Evolutionary conservation across 2,113 vertebrate species (phyloP), one percentile per base, ranked within the genome.

Genomic region (Epinephelus moara): DNA sequence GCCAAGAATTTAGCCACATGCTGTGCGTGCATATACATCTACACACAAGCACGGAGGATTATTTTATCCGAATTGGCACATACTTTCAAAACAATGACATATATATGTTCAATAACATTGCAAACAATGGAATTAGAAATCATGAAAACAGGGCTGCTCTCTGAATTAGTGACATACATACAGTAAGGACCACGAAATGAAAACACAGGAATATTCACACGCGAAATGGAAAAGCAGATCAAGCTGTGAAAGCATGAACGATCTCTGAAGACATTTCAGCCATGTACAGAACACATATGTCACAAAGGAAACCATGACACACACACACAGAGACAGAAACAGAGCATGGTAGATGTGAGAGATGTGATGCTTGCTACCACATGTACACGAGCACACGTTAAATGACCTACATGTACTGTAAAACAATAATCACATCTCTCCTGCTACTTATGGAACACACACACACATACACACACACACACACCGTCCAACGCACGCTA

Each of bases 341-440:
- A 68, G 68, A 47, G 40, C 37, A 27, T 4, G 19, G 15, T 59
- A 6, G 37, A 30, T 30, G 30, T 70, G 62, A 45, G 3, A 47
- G 27, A 70, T 45, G 25, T 18, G 33, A 50, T 2, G 30, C 57
- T 30, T 55, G 50, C 27, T 37, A 21, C 30, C 37, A 47, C 17
- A 25, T 23, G 45, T 30, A 63, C 57, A 55, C 10, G 9, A 63
- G 23, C 25, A 55, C 57, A 72, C 30, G 53, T 15, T 21, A 63
- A 69, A 42, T 60, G 78, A 62, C 66, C 42, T 67, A 68, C 42
- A 78, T 72, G 14, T 23, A 66, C 47, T 50, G 15, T 70, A 62
- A 61, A 57, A 57, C 62, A 78, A 23, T 21, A 70, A 88, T 67
- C 40, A 25, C 11, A 67, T 73, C 30, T 66, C 21, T 19, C 14